phyloP scores from a whole-genome alignment of 2,113 vertebrate species.

The Chamaea fasciata region DNA sequence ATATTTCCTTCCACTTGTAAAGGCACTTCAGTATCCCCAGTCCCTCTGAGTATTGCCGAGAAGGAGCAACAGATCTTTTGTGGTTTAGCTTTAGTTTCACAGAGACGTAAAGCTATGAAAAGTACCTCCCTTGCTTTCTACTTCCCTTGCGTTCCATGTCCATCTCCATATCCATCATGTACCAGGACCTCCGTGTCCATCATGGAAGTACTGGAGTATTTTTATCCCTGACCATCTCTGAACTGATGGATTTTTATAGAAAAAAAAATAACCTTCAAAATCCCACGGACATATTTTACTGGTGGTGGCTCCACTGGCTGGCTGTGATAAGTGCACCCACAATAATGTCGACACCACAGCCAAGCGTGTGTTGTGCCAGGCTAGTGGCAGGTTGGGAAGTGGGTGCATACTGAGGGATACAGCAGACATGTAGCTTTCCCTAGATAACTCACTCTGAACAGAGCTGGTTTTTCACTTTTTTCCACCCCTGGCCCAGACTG shows the following conservation, averaged over 20 bases:
- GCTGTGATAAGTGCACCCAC: neutral
- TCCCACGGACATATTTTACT: neutral
- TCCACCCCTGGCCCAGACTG: neutral
- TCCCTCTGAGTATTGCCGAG: neutral
- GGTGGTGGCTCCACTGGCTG: neutral
- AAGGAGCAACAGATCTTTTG: neutral
- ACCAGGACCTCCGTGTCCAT: rapidly evolving
- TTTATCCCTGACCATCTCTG: neutral
- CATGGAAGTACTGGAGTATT: neutral
- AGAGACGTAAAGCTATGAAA: neutral
- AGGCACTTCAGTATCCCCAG: neutral
- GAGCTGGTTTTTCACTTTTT: neutral
- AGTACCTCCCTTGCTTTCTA: neutral
- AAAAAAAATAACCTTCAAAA: neutral
- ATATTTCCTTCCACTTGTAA: neutral
- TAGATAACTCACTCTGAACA: neutral
- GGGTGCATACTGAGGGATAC: neutral
- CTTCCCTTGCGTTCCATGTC: neutral
- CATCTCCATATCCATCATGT: neutral
- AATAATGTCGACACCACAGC: neutral
- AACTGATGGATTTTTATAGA: neutral
- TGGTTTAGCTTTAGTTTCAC: neutral
- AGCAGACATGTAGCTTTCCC: neutral
- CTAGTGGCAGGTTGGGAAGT: neutral
- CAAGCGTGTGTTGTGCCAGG: rapidly evolving